Percentiles rank a stretch among this genome's conserved stretches.
These are phyloP conservation scores for Silurus lanzhouensis DNA, from an alignment of 2,797 vertebrate species.

Conservation along the genomic window DNA sequence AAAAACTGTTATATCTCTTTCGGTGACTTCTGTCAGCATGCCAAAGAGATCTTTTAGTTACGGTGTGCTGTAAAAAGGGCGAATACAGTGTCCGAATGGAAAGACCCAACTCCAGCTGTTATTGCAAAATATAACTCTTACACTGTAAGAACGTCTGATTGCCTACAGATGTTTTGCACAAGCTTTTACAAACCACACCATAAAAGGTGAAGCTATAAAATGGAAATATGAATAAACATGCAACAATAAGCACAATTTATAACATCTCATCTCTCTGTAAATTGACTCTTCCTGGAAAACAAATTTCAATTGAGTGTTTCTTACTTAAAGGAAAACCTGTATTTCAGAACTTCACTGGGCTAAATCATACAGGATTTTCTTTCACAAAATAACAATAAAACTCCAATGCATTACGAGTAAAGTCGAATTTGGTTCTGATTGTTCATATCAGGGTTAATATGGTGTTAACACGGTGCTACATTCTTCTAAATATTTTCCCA, in stretches of 20 bases:
- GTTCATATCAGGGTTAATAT: background rate
- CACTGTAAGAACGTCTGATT: background rate
- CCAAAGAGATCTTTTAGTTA: background rate
- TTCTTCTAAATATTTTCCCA: too few species aligned
- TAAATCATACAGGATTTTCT: background rate
- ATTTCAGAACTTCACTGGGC: too few species aligned
- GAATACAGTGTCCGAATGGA: constrained; percentile 2
- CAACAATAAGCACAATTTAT: constrained; percentile 1
- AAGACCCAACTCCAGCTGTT: background rate
- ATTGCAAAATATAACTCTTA: constrained; percentile 22
- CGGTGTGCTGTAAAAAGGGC: background rate
- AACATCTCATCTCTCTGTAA: background rate
- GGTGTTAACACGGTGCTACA: background rate
- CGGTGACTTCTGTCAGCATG: constrained; percentile 3
- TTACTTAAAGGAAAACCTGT: background rate
- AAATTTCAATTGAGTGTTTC: background rate
- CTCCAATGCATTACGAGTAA: background rate
- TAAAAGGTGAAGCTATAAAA: constrained; percentile 6
- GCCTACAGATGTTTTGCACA: constrained; percentile 24
- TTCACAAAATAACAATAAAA: background rate
- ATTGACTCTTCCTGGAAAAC: background rate
- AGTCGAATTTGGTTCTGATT: background rate
- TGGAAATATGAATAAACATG: constrained; percentile 10
- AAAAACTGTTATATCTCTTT: background rate
- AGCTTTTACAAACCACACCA: constrained; percentile 10